phyloP scores from a whole-genome alignment of 1,140 invertebrate genomes.

The Meloidogyne chitwoodi region DNA sequence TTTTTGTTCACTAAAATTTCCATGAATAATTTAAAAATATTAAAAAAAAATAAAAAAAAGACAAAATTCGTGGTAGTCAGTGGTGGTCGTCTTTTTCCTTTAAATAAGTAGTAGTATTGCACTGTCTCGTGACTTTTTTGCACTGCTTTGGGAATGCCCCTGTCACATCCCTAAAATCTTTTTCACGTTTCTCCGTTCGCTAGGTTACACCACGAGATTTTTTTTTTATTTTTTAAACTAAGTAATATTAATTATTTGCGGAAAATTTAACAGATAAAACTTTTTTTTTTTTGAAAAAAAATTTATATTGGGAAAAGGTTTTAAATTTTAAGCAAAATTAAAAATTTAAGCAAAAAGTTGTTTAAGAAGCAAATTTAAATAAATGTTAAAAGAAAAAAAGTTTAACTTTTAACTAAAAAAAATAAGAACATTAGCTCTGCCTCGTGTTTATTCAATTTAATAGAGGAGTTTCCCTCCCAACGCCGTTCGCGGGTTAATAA shows the following conservation, averaged over 20 bases:
- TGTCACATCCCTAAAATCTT: background rate
- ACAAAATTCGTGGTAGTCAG: background rate
- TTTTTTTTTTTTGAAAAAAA: too few relatives aligned
- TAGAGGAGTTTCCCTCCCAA: background rate
- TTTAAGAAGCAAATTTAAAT: too few relatives aligned
- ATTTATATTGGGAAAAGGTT: too few relatives aligned
- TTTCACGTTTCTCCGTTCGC: background rate
- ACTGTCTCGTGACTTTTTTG: background rate
- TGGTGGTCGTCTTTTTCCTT: background rate
- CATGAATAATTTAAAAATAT: background rate
- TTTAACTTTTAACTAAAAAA: too few relatives aligned
- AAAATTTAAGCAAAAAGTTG: too few relatives aligned
- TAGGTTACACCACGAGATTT: background rate
- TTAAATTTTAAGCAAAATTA: too few relatives aligned
- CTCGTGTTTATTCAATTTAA: background rate
- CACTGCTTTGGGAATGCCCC: background rate
- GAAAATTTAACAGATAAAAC: too few relatives aligned
- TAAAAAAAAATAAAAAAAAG: too few relatives aligned
- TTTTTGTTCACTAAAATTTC: background rate
- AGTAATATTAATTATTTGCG: too few relatives aligned
- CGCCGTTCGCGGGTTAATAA: background rate
- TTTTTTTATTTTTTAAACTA: background rate
- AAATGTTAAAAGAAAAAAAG: too few relatives aligned
- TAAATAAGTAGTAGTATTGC: background rate
- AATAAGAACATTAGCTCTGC: too few relatives aligned